Base-by-base conservation (phyloP, 2,888 invertebrate species). In the Drosophila quasianomalipes region DNA sequence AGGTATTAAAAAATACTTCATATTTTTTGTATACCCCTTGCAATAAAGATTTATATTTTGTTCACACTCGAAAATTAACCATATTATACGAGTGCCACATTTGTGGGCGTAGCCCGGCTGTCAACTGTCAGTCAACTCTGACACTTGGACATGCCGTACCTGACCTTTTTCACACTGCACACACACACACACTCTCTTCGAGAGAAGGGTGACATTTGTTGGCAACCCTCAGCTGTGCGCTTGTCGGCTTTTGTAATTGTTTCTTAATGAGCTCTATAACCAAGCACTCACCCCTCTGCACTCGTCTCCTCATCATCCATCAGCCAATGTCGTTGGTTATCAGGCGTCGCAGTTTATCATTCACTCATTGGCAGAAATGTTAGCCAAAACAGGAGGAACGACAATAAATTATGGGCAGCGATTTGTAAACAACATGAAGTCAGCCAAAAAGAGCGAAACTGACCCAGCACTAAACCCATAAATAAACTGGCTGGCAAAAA, bases 331-430 rank as follows among this genome's bases (percentile, higher is more conserved):
- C 70, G 70, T 44, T 65, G 66, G 70, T 88, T 85, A 88, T 90
- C 90, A 68, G 30, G 37, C 61, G 33, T 28, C 28, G 79, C 81
- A 80, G 83, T 88, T 82, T 88, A 89, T 89, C 90, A 87, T 87
- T 89, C 75, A 74, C 70, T 87, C 77, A 89, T 89, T 85, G 88
- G 83, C 85, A 85, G 78, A 62, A 61, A 52, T 28, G 37, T 19
- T 63, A 57, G 69, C 61, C 87, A 82, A 82, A 83, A 82, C 85
- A 57, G 37, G 28, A 87, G 75, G 54, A 57, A 75, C 57, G 68
- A 75, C 80, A 83, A 85, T 85, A 85, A 85, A 90, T 85, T 74
- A 85, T 88, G 83, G 81, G 71, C 74, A 86, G 67, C 89, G 83
- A 86, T 86, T 86, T 86, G 85, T 90, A 86, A 86, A 86, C 90